Base-by-base conservation (phyloP, 2,888 invertebrate genomes). In the Lycaena phlaeas region DNA sequence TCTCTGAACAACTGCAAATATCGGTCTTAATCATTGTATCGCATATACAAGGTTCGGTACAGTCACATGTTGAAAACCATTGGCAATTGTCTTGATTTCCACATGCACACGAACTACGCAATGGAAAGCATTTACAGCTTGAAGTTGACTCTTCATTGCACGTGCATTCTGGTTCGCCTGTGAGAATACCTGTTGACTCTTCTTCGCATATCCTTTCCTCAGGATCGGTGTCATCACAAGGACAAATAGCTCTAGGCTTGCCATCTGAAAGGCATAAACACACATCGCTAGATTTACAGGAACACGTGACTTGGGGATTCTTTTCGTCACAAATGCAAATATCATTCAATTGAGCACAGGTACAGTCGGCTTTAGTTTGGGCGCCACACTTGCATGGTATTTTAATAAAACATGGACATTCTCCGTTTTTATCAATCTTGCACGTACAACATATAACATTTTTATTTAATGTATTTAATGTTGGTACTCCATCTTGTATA, bases 351-450 rank as follows among this genome's bases (percentile, higher is more conserved):
- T 64, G 42, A 2, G 44, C 43, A 48, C 84, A 84, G n/a, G 51
- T 62, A 48, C 84, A 84, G 49, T 69, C 64, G 9, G 47, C 46
- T 27, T 45, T 42, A 15, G 49, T 54, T 58, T 68, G 71, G 1
- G 70, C 68, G 40, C 76, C 77, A 57, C 84, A 84, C 28, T 54
- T 50, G 43, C 84, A 84, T 9, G 76, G 74, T 26, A 74, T 43
- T 51, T 68, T 68, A 4, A 52, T 43, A 42, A 51, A 54, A 51
- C 84, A 84, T 14, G 54, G 51, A 47, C 84, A 84, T n/a, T n/a
- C 50, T 6, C 71, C 72, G 37, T 61, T 52, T 46, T 63, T 63
- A 45, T 68, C 61, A 27, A 50, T 42, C 11, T 49, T 50, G 47
- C 84, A 84, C 4, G 56, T 60, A 45, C 84, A 84, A 26, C 49